Conservation (phyloP, 2,888 invertebrate genomes). For the Cremastobaeus sp. region DNA sequence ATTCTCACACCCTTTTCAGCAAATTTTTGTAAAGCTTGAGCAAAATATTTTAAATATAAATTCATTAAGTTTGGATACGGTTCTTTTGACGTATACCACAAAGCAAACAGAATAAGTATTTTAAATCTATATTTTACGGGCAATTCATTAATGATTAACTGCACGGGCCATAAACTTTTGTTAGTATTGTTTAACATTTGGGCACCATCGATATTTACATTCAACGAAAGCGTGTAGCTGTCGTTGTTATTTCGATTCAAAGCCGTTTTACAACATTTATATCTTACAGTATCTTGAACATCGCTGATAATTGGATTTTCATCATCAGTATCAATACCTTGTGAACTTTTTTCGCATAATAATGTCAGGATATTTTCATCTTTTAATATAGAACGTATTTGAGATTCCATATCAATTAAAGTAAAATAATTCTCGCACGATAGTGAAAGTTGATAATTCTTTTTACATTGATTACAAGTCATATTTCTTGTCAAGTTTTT, state of each 20-base stretch:
- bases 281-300: conserved; percentile 16
- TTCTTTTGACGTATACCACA: conserved; percentile 18
- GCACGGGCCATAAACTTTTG: conserved; percentile 24
- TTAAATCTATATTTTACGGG: conserved; percentile 8
- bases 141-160: conserved; percentile 24
- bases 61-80: conserved; percentile 15
- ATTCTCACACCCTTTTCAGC: conserved; percentile 4
- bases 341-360: conserved; percentile 14
- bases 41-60: conserved; percentile 19
- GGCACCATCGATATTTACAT: conserved; percentile 28
- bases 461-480: conserved; percentile 7
- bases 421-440: conserved; percentile 21
- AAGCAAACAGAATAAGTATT: conserved; percentile 3
- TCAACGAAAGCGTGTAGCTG: conserved; percentile 16
- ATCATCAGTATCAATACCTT: background rate
- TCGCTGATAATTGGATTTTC: conserved; percentile 4
- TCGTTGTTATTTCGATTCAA: conserved; percentile 1
- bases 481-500: conserved; percentile 6
- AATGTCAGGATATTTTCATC: conserved; percentile 3
- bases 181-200: conserved; percentile 13
- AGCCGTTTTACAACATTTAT: conserved; percentile 16
- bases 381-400: conserved; percentile 16
- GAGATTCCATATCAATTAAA: conserved; percentile 19
- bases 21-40: background rate
- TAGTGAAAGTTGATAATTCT: conserved; percentile 7